Conservation (phyloP, 1,140 invertebrate genomes). For the Ephestia elutella region DNA sequence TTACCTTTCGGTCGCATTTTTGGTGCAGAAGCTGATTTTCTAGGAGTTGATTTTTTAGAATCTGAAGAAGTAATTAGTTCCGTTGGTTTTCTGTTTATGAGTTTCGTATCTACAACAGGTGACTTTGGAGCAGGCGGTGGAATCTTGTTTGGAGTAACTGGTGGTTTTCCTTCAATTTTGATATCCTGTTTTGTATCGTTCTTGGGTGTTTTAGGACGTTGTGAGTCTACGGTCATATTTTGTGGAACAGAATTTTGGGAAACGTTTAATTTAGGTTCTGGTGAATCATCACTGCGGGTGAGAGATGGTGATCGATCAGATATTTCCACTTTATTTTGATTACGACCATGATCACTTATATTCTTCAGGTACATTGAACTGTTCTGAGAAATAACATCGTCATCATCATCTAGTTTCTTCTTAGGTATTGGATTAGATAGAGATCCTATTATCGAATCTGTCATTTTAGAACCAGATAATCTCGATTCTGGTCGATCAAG, state of each 20-base stretch:
- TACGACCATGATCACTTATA: constrained; percentile 20
- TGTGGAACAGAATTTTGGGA: constrained; percentile 37
- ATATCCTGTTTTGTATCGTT: constrained; percentile 37
- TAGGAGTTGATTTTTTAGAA: constrained; percentile 54
- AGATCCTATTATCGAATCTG: constrained; percentile 69
- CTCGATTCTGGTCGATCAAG: constrained; percentile 65
- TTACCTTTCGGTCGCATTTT: constrained; percentile 64
- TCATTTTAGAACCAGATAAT: constrained; percentile 66
- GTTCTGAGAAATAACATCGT: constrained; percentile 64
- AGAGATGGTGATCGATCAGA: constrained; percentile 71
- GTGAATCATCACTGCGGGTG: constrained; percentile 69
- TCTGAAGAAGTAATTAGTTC: constrained; percentile 47
- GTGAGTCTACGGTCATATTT: constrained; percentile 46
- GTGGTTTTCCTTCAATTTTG: constrained; percentile 32
- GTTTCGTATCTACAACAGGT: constrained; percentile 37
- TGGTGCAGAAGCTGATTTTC: constrained; percentile 54
- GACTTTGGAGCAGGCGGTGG: constrained; percentile 34
- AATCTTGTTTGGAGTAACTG: constrained; percentile 31
- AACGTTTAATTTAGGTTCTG: constrained; percentile 56
- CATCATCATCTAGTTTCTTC: constrained; percentile 62
- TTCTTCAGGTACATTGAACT: constrained; percentile 34
- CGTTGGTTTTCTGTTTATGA: constrained; percentile 42
- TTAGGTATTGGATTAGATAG: constrained; percentile 44
- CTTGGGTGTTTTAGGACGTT: constrained; percentile 63
- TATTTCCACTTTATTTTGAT: constrained; percentile 47